Evolutionary conservation across 2,113 vertebrate species (phyloP), one percentile per base, ranked within the genome.

Genomic region (Hemichromis elongatus): DNA sequence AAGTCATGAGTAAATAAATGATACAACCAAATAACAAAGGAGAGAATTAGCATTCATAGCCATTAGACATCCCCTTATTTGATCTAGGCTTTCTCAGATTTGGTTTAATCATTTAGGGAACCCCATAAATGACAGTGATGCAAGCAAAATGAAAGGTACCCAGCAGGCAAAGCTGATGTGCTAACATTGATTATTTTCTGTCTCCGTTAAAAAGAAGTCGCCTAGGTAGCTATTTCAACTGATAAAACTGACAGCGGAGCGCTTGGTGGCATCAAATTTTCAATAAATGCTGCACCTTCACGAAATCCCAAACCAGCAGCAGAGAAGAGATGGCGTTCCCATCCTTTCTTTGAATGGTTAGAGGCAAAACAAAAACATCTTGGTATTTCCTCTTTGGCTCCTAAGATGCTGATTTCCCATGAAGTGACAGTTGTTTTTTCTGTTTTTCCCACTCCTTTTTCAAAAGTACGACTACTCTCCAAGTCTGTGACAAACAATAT

Each of bases 341-440:
- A 13, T 84, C 59, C 61, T 77, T 59, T 87, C 53, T 77, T 37
- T 83, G 82, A 52, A 70, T 83, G 84, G 79, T 88, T 89, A 40
- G 80, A 88, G 80, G 85, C 83, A 91, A 90, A 89, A 90, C 82
- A 93, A 90, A 90, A 90, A 81, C 79, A 70, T 89, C 80, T 84
- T 80, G 55, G 81, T 86, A 87, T 89, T 81, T 89, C 56, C 81
- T 89, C 52, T 81, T 89, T 82, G 33, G 56, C 79, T 87, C 78
- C 55, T 78, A 85, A 85, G 68, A 90, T 63, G 35, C 75, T 81
- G 80, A 87, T 90, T 89, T 90, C 77, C 80, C 70, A 24, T 87
- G 86, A 89, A 83, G 79, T 93, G 91, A 92, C 84, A 77, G 77
- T 24, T 86, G 68, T 57, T 42, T 40, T 40, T 33, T 1, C 6